These are phyloP conservation scores for Pseudolaguvia tuberculata DNA, from an alignment of 2,113 vertebrate genomes.

Conservation along the genomic window DNA sequence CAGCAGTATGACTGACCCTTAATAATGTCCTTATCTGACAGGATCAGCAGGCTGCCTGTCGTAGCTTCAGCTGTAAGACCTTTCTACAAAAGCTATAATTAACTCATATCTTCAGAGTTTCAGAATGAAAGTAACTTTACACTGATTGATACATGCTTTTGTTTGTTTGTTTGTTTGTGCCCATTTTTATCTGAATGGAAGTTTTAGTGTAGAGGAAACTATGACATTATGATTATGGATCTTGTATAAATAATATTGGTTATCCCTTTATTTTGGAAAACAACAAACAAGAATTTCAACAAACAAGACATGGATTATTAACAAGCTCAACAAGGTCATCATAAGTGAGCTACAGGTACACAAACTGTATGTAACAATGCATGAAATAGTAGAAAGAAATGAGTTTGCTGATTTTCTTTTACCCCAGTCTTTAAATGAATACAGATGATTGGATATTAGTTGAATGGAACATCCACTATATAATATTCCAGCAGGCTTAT, in stretches of 20 bases:
- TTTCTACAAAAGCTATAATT: neutral
- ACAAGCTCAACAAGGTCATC: neutral
- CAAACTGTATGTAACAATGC: neutral
- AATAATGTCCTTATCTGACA: conserved; percentile 30
- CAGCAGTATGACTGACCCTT: conserved; percentile 15
- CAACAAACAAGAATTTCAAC: neutral
- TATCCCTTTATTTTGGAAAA: neutral
- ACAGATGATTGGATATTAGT: neutral
- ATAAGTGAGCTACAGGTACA: neutral
- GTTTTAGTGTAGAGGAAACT: neutral
- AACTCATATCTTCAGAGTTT: neutral
- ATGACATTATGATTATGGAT: neutral
- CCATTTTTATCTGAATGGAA: neutral
- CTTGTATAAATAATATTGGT: neutral
- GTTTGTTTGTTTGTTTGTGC: conserved; percentile 34
- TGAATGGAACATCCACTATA: neutral
- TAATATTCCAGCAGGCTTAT: neutral
- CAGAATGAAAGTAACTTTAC: neutral
- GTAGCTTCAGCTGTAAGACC: neutral
- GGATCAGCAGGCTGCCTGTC: neutral
- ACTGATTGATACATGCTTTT: conserved; percentile 35
- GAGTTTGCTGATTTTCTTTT: too few relatives aligned
- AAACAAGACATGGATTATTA: neutral
- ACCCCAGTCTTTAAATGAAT: too few relatives aligned
- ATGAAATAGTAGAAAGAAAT: neutral